Base-by-base conservation (phyloP, 2,113 vertebrate genomes). In the Castor canadensis region DNA sequence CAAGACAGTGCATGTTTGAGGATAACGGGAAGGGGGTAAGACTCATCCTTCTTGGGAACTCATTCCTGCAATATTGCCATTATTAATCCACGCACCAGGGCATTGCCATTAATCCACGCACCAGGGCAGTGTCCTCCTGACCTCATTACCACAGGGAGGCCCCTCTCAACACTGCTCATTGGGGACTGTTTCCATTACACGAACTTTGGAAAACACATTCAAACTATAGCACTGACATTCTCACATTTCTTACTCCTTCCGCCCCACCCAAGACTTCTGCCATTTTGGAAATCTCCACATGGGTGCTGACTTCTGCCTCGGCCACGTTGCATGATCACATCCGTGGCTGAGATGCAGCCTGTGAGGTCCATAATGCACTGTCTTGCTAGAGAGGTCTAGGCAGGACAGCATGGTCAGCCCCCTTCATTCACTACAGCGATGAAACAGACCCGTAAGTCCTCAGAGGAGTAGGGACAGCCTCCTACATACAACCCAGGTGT, bases 261-360 rank as follows among this genome's bases (percentile, higher is more conserved):
- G n/a, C n/a, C 56, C 62, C 9, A 6, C 30, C 64, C 38, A 26
- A 40, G 71, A 2, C 45, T n/a, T 22, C 35, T 1, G 22, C 35
- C 24, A 5, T 43, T n/a, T 11, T 85, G 71, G 69, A 84, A 40
- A 80, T 26, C 30, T 32, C 19, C 6, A 5, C 4, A 0, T 11
- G 15, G 6, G 9, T 10, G 11, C 22, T 1, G 54, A 28, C 7
- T 45, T 56, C 69, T 19, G 2, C 54, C 2, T 20, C 4, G 4
- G 16, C 16, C 64, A 2, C 2, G 22, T 13, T 35, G 30, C 8
- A 0, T 0, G 7, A 3, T 5, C 28, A 9, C 13, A 19, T 11
- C 30, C 30, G 6, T 17, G 35, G 54, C 45, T 4, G 35, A 54
- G 13, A 58, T 15, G 32, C 58, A 40, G 45, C 30, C 79, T 15